Percentiles rank a stretch among this genome's conserved stretches.
Conservation (phyloP, 2,113 vertebrate genomes). For the Pithys albifrons region DNA sequence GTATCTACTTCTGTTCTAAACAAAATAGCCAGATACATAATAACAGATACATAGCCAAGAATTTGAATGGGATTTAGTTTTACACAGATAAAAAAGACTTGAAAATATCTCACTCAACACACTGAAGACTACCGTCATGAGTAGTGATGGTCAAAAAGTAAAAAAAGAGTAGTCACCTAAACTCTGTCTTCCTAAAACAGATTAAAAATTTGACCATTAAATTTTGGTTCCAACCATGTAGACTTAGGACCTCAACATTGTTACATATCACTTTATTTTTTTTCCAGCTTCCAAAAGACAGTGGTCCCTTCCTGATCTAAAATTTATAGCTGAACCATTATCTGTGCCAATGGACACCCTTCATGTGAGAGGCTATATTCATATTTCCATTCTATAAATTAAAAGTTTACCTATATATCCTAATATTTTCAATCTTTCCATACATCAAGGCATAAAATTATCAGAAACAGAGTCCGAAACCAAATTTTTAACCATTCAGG, state of each 20-base stretch:
- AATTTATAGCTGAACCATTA: background rate
- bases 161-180: background rate
- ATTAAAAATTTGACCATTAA: background rate
- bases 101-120: background rate
- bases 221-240: background rate
- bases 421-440: background rate
- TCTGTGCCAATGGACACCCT: background rate
- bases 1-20: background rate
- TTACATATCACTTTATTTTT: background rate
- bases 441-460: background rate
- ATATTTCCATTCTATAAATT: background rate
- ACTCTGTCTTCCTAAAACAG: background rate
- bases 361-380: background rate
- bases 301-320: background rate
- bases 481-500: background rate
- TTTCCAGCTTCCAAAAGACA: background rate
- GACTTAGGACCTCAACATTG: background rate
- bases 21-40: background rate
- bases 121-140: background rate
- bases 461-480: background rate
- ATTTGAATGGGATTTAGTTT: background rate
- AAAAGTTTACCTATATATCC: accelerated
- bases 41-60: background rate
- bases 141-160: background rate
- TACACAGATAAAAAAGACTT: background rate